Percentiles rank a stretch among this genome's conserved stretches.
Conservation (phyloP, 2,888 invertebrate genomes). For the Drosophila prostipennis region DNA sequence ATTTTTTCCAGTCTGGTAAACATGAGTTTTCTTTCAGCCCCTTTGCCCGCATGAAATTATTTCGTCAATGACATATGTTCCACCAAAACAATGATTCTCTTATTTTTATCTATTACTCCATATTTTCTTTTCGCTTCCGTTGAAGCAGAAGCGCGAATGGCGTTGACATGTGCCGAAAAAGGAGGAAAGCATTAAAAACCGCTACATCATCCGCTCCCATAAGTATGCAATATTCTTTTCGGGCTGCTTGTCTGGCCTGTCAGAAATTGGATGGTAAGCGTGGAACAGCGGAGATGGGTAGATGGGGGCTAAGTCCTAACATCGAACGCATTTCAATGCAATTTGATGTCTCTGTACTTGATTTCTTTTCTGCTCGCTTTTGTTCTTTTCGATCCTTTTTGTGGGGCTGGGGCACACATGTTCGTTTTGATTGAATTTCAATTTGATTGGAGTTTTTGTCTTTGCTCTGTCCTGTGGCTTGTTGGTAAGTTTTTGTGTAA, state of each 20-base stretch:
- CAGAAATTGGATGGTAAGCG: slow-evolving; percentile 27
- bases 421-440: slow-evolving; percentile 73
- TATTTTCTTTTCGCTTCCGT: slow-evolving; percentile 43
- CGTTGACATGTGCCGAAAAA: slow-evolving; percentile 66
- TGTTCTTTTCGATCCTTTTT: slow-evolving; percentile 16
- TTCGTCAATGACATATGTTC: neutral
- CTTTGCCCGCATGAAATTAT: neutral
- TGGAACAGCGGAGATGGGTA: neutral
- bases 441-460: slow-evolving; percentile 66
- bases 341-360: slow-evolving; percentile 65
- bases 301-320: slow-evolving; percentile 51
- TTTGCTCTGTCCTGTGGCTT: neutral
- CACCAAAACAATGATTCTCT: neutral
- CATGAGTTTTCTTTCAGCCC: no score
- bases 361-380: slow-evolving; percentile 17
- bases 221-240: slow-evolving; percentile 73
- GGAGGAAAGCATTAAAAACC: slow-evolving; percentile 72
- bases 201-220: slow-evolving; percentile 77
- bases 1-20: no score
- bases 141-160: slow-evolving; percentile 58
- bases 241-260: slow-evolving; percentile 67
- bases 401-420: slow-evolving; percentile 45
- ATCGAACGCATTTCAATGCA: slow-evolving; percentile 73
- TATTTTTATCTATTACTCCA: slow-evolving; percentile 29
- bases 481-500: slow-evolving; percentile 29